Evolutionary conservation across 2,797 vertebrate species (phyloP), one percentile per base, ranked within the genome.

Genomic region (Telmatherina bonti): DNA sequence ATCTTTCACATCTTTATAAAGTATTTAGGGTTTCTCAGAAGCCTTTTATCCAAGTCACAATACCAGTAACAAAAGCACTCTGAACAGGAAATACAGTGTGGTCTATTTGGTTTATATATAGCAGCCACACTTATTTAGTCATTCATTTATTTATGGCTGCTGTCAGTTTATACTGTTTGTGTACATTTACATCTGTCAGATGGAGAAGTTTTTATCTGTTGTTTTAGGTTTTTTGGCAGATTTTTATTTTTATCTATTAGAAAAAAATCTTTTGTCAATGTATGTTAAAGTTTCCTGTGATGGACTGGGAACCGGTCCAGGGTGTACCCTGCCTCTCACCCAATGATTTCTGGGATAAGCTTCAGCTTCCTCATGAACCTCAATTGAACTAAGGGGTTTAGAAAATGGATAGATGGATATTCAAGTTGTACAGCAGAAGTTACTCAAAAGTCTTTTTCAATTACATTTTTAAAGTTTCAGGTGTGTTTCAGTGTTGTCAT

Each of bases 21-120:
- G 47, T 27, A 82, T 82, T 79, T 47, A 84, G 72, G 15, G 8
- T 0, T 56, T 70, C 31, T 16, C 55, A 27, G 26, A 54, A 63
- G 33, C n/a, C 41, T 79, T 70, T 77, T 69, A 73, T 53, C 30
- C 61, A 29, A 54, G 26, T 54, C 27, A 54, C 12, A 54, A 30
- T 58, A 45, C 31, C 38, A 38, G 52, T 38, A 35, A 52, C 22
- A 62, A 24, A 51, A 59, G 59, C n/a, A 33, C 45, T 62, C 26
- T 24, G 52, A 24, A 71, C 31, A 71, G 22, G 62, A 55, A 13
- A 70, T 59, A 72, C 64, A 75, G n/a, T 41, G 41, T 6, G 9
- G 27, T 2, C 52, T 29, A 7, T 18, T n/a, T 59, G 36, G 29
- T 72, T 58, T 68, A 75, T 54, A 41, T 43, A 55, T 33, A 60